Evolutionary conservation across 2,113 vertebrate species (phyloP), one percentile per base, ranked within the genome.

Genomic region (Lophius piscatorius): DNA sequence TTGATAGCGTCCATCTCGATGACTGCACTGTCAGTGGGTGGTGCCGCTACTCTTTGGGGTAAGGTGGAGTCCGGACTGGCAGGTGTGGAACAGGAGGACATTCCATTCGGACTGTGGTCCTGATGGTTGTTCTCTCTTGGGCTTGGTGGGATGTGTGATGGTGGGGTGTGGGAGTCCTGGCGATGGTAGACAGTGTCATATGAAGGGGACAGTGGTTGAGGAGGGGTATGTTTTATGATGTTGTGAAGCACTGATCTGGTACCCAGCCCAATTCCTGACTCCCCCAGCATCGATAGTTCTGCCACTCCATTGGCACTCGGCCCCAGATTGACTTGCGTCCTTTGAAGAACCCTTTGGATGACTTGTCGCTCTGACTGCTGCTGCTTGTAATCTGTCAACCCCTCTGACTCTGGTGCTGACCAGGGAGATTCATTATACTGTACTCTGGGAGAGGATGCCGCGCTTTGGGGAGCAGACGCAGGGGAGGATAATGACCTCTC

Each of bases 1-100:
- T 98, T 97, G 42, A 97, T 94, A 0, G 94, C 94, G 77, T 97
- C 95, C 78, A 94, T 90, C 87, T 96, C 94, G n/a, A 88, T 95
- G 71, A 95, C 78, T 0, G 69, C 82, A 44, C 91, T 87, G 44
- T 95, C 94, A 35, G 70, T 71, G 16, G 71, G 75, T 6, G 57
- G 74, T 45, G 73, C 74, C 21, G 72, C 65, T 52, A 66, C 45
- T 63, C 63, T 85, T 40, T 87, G 86, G 35, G 63, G 28, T 84
- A 48, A 87, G 76, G 0, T 66, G 44, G 78, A 77, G 79, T 91
- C 91, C 16, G 86, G 84, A 80, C 91, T 91, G 49, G 86, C 54
- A 5, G 91, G 89, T 74, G 87, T 26, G 17, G 85, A 65, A 28
- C 65, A 63, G 90, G 89, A 89, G 87, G 90, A 88, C 89, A 74